Base-by-base conservation (phyloP, 2,888 invertebrate genomes). In the Amphipyra berbera region DNA sequence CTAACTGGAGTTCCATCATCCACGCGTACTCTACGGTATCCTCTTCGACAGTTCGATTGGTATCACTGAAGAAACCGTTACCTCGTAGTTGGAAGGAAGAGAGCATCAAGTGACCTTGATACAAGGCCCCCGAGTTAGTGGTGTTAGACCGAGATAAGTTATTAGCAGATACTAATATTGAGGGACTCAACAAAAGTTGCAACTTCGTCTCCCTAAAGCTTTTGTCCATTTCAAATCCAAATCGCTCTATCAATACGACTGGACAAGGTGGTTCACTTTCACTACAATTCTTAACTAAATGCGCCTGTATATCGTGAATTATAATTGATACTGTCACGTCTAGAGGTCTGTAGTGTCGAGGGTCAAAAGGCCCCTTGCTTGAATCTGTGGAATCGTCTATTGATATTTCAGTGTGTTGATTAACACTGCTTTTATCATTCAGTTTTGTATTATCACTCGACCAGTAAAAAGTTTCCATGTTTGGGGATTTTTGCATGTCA, bases 221-320 rank as follows among this genome's bases (percentile, higher is more conserved):
- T 89, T 99, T 99, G 87, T 98, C 98, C 98, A 99, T 97, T 95
- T 99, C 99, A 89, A 99, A 99, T 1, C 98, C 98, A 74, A 99
- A 96, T 70, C 99, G 96, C 91, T 99, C 99, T 46, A 98, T 96
- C 15, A 98, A 90, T 65, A 98, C 96, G 6, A 98, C 97, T 0
- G 98, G 99, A 88, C 99, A 99, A 0, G 98, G 97, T 0, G 98
- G 98, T 91, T 98, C 98, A 78, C 96, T 97, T 68, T 97, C 97
- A 77, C 97, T 97, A 87, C 99, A 99, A 90, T 98, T 98, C 96
- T 98, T 98, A 7, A 98, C 96, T 65, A 99, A 94, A 95, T 99
- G 99, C 0, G 97, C 99, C 86, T 99, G 98, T 77, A 99, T 97
- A 84, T 99, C 99, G 88, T 99, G 99, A 86, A 99, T 96, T 13